A percentile compares a stretch with the other conserved stretches of the same genome.
Evolutionary conservation across 2,888 invertebrate genomes (phyloP).

Genomic region (Synergus itoensis): DNA sequence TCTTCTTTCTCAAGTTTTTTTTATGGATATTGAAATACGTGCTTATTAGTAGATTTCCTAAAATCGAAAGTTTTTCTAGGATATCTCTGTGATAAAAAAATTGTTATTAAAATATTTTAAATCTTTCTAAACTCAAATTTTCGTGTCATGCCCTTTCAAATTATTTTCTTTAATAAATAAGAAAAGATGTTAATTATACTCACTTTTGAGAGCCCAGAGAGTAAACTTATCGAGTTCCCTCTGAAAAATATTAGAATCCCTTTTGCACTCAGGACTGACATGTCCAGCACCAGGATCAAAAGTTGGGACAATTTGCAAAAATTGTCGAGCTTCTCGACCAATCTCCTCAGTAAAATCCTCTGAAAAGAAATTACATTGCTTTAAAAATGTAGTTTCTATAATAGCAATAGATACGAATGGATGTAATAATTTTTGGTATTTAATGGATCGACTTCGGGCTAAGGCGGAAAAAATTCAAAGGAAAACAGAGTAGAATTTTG

Average conservation of each 20-base stretch:
- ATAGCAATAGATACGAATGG: neutral
- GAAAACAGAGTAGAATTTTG: neutral
- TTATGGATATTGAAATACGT: neutral
- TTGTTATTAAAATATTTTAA: neutral
- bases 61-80: neutral
- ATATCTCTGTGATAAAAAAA: neutral
- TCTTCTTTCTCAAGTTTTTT: neutral
- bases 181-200: slow-evolving; percentile 52
- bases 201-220: slow-evolving; percentile 75
- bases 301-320: slow-evolving; percentile 69
- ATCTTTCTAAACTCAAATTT: neutral
- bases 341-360: slow-evolving; percentile 70
- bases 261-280: slow-evolving; percentile 71
- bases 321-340: slow-evolving; percentile 65
- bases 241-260: slow-evolving; percentile 69
- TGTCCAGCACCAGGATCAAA: slow-evolving; percentile 71
- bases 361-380: slow-evolving; percentile 55
- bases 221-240: slow-evolving; percentile 72
- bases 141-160: too few relatives aligned
- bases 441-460: neutral
- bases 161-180: too few relatives aligned
- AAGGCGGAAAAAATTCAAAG: neutral
- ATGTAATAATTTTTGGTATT: neutral
- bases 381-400: neutral
- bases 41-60: neutral